These are phyloP conservation scores for Toxotes lorentzi DNA, from an alignment of 2,797 vertebrate genomes.

Conservation along the genomic window DNA sequence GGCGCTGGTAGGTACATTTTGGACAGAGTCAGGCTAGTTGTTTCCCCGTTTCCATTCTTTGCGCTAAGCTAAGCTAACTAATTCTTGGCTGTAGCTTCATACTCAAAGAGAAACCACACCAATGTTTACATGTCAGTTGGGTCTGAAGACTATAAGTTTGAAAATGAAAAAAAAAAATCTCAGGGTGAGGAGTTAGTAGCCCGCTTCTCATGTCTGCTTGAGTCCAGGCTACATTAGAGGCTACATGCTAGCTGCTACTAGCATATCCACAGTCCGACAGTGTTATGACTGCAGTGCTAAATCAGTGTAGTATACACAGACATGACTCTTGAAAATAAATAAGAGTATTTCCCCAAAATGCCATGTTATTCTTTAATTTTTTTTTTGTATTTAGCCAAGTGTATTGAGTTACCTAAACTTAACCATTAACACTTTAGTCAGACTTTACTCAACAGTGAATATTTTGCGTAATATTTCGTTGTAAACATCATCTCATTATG, in stretches of 20 bases:
- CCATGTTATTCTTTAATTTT: neutral
- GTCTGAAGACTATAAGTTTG: neutral
- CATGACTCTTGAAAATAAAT: neutral
- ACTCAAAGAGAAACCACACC: neutral
- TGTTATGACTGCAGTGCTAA: neutral
- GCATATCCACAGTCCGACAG: too few species aligned
- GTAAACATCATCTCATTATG: neutral
- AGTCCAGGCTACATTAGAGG: neutral
- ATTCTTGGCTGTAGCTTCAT: neutral
- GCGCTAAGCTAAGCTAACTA: neutral
- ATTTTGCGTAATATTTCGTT: neutral
- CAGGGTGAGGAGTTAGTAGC: too few species aligned
- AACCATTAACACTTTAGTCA: neutral
- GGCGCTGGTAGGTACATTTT: neutral
- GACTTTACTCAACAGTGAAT: neutral
- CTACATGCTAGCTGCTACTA: neutral
- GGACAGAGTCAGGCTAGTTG: neutral
- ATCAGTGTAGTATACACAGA: neutral
- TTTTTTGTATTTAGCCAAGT: neutral
- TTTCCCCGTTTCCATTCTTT: neutral
- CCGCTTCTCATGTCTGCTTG: neutral
- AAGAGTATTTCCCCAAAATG: neutral
- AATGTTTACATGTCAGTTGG: neutral
- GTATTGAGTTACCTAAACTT: neutral
- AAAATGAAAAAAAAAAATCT: neutral